phyloP scores from a whole-genome alignment of 2,113 vertebrate species.

The Regulus satrapa region DNA sequence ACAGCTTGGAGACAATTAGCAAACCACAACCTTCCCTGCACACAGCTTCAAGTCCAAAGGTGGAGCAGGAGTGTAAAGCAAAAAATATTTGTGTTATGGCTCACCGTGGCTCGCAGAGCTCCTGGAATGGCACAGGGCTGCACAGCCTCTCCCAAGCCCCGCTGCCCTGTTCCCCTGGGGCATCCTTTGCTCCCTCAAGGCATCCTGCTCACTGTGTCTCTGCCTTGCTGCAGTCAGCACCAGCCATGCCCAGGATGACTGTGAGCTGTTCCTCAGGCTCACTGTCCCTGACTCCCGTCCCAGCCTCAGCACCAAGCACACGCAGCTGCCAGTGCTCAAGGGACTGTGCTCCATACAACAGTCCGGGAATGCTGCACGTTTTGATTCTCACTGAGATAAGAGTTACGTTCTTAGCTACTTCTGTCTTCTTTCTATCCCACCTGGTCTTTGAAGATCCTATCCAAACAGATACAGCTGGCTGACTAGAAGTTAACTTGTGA shows the following conservation, averaged over 20 bases:
- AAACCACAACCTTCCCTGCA: background rate
- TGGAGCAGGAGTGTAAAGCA: background rate
- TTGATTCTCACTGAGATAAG: background rate
- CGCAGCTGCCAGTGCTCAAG: background rate
- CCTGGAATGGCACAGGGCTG: background rate
- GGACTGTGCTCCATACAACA: background rate
- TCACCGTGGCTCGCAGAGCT: background rate
- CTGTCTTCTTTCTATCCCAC: background rate
- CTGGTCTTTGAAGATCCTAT: background rate
- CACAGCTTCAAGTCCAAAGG: background rate
- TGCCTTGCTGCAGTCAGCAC: background rate
- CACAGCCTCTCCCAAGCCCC: background rate
- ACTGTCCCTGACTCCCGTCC: background rate
- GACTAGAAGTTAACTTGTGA: background rate
- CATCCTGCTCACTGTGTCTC: background rate
- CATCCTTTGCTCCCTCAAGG: background rate
- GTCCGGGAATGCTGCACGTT: fast-evolving
- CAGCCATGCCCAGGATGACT: background rate
- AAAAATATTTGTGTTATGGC: background rate
- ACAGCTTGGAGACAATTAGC: background rate
- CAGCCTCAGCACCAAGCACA: background rate
- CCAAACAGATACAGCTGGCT: background rate
- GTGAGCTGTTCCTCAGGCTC: background rate
- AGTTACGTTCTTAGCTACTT: background rate
- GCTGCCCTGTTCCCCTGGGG: background rate